phyloP scores from a whole-genome alignment of 2,113 vertebrate genomes.

The Bos taurus region ARS-UCD2.0 NC_037328.1:52234001-52234500 shows the following conservation, averaged over 20 bases:
- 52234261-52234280: not conserved
- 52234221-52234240: not conserved
- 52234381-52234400: not conserved
- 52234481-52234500: not conserved
- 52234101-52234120: not conserved
- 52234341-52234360: not conserved
- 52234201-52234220: not conserved
- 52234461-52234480: not conserved
- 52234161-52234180: not conserved
- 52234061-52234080: not conserved
- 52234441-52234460: not conserved
- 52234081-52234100: conserved; percentile 7
- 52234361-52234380: not conserved
- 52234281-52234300: not conserved
- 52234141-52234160: not conserved
- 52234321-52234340: not conserved
- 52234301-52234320: not conserved
- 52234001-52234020: not conserved
- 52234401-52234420: not conserved
- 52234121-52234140: not conserved
- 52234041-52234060: not conserved
- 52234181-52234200: not conserved
- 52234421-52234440: not conserved
- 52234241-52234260: not conserved
- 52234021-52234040: not conserved